Evolutionary conservation across 2,797 vertebrate genomes (phyloP).

Genomic region (Ispidina lecontei): DNA sequence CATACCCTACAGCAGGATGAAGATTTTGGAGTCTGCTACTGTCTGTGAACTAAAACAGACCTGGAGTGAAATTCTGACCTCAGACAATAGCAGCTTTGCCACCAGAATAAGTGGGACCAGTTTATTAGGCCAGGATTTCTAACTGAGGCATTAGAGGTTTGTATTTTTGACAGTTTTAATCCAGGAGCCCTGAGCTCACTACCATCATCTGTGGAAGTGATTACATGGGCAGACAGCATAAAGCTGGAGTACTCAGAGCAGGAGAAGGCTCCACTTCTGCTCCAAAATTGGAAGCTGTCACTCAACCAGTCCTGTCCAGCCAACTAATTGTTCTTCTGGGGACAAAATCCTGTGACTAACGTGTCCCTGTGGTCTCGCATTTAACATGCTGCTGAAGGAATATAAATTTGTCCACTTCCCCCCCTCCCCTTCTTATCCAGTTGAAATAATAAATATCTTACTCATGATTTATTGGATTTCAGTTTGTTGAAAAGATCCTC

Average conservation of each 20-base stretch:
- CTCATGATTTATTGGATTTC: conserved; percentile 67
- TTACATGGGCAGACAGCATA: conserved; percentile 13
- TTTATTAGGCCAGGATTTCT: conserved; percentile 23
- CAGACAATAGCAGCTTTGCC: conserved; percentile 51
- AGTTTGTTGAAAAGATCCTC: conserved; percentile 70
- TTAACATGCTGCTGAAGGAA: conserved; percentile 49
- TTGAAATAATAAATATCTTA: conserved; percentile 73
- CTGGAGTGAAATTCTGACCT: conserved; percentile 36
- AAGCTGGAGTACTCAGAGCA: conserved; percentile 11
- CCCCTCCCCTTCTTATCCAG: background rate
- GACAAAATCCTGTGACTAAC: background rate
- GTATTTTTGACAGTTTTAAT: conserved; percentile 51
- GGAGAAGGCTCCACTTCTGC: background rate
- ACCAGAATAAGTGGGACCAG: background rate
- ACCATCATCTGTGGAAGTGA: background rate
- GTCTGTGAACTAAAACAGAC: conserved; percentile 41
- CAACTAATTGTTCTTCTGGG: conserved; percentile 6
- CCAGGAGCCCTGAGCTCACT: conserved; percentile 2
- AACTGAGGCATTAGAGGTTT: conserved; percentile 27
- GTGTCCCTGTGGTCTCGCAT: background rate
- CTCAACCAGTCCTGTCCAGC: background rate
- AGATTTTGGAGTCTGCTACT: conserved; percentile 35
- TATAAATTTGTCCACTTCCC: background rate
- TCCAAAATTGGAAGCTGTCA: background rate
- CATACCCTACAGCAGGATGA: background rate